These are phyloP conservation scores for Nemotelus nigrinus DNA, from an alignment of 2,888 invertebrate genomes.

Conservation along the genomic window DNA sequence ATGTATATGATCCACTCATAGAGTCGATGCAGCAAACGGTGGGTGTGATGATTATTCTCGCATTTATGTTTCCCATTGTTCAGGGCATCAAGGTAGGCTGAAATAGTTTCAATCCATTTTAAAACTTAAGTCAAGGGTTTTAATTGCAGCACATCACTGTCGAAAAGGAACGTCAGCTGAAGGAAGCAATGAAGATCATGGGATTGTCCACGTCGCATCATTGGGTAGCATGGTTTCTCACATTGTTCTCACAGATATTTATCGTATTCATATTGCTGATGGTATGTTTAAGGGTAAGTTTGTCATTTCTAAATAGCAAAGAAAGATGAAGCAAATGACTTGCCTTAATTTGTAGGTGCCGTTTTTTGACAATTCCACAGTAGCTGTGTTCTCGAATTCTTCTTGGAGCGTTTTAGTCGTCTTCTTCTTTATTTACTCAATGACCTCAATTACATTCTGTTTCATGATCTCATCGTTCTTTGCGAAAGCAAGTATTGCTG, in stretches of 20 bases:
- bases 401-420: conserved; percentile 74
- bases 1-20: conserved; percentile 72
- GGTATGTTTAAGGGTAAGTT: background rate
- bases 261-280: conserved; percentile 68
- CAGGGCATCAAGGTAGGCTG: conserved; percentile 71
- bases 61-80: conserved; percentile 80
- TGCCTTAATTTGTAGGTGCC: background rate
- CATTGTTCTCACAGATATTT: conserved; percentile 73
- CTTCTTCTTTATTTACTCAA: conserved; percentile 74
- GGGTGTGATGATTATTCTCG: conserved; percentile 78
- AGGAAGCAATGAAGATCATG: conserved; percentile 88
- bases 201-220: conserved; percentile 82
- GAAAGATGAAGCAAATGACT: background rate
- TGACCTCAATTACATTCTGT: conserved; percentile 75
- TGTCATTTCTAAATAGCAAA: too few relatives aligned
- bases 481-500: conserved; percentile 77
- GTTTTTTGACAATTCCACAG: background rate
- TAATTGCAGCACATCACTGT: conserved; percentile 55
- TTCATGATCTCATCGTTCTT: conserved; percentile 82
- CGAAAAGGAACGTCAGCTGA: conserved; percentile 54
- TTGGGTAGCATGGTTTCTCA: conserved; percentile 84
- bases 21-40: conserved; percentile 72
- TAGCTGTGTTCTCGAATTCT: conserved; percentile 74
- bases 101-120: background rate
- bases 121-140: background rate